Conservation (phyloP, 2,113 vertebrate genomes). For the Merops nubicus region DNA sequence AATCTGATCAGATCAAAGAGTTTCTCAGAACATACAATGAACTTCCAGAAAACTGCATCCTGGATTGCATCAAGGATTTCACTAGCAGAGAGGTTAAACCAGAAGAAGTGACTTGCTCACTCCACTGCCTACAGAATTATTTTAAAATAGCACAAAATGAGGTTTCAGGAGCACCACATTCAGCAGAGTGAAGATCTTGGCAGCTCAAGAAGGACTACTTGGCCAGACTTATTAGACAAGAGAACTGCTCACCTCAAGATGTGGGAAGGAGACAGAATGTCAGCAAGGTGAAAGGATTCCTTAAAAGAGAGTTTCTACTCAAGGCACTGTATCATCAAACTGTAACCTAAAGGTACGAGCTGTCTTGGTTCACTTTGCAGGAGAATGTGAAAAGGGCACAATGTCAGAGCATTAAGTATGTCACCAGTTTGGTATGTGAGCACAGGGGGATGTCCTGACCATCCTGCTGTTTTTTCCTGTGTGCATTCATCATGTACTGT, state of each 20-base stretch:
- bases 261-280: not conserved
- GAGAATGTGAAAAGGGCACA: not conserved
- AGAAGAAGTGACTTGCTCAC: conserved; percentile 92
- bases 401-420: not conserved
- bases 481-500: not conserved
- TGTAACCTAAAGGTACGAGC: not conserved
- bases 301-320: not conserved
- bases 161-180: conserved; percentile 98
- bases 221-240: conserved; percentile 80
- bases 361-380: not conserved
- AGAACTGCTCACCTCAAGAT: not conserved
- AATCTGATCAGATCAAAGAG: conserved; percentile 62
- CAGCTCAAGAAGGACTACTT: conserved; percentile 92
- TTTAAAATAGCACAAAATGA: conserved; percentile 98
- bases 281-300: not conserved
- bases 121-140: conserved; percentile 96
- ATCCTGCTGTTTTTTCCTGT: conserved; percentile 19
- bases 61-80: conserved; percentile 97
- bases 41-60: conserved; percentile 94
- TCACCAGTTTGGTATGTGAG: not conserved
- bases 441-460: not conserved
- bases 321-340: not conserved
- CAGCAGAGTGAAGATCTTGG: conserved; percentile 97
- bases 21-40: conserved; percentile 98
- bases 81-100: conserved; percentile 90